These are phyloP conservation scores for Liparis tanakae DNA, from an alignment of 2,797 vertebrate genomes.

Conservation along the genomic window DNA sequence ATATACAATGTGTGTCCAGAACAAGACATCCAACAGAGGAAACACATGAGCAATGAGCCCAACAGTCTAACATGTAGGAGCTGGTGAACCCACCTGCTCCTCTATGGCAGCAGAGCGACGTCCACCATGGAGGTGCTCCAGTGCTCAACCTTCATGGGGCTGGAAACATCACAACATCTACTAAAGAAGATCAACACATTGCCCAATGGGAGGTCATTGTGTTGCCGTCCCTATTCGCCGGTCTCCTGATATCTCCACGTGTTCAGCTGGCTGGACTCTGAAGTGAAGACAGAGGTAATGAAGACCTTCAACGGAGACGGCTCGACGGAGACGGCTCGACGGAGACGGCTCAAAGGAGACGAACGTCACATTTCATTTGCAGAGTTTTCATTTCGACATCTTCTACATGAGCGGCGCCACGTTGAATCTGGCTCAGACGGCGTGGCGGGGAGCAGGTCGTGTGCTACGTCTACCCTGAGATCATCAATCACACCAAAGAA, in stretches of 20 bases:
- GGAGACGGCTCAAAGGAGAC: neutral
- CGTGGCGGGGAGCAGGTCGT: too few species aligned
- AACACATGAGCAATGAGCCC: constrained; percentile 56
- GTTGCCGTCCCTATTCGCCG: constrained; percentile 12
- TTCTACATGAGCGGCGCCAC: neutral
- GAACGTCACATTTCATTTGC: neutral
- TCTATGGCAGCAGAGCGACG: too few species aligned
- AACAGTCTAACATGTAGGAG: constrained; percentile 50
- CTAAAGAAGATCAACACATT: constrained; percentile 24
- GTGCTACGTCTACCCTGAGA: too few species aligned
- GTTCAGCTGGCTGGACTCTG: neutral
- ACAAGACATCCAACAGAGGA: constrained; percentile 57
- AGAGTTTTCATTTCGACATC: neutral
- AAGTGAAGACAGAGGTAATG: constrained; percentile 4
- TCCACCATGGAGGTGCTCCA: too few species aligned
- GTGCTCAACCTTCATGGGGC: constrained; percentile 18
- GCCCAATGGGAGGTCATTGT: constrained; percentile 18
- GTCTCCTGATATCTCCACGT: neutral
- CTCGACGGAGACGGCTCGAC: neutral
- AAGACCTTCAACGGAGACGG: neutral
- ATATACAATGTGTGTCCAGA: constrained; percentile 54
- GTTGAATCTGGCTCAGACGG: constrained; percentile 12
- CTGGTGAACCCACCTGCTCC: constrained; percentile 25
- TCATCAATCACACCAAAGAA: too few species aligned
- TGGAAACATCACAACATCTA: constrained; percentile 47